Evolutionary conservation across 2,113 vertebrate species (phyloP).

Genomic region (Amphiprion percula): DNA sequence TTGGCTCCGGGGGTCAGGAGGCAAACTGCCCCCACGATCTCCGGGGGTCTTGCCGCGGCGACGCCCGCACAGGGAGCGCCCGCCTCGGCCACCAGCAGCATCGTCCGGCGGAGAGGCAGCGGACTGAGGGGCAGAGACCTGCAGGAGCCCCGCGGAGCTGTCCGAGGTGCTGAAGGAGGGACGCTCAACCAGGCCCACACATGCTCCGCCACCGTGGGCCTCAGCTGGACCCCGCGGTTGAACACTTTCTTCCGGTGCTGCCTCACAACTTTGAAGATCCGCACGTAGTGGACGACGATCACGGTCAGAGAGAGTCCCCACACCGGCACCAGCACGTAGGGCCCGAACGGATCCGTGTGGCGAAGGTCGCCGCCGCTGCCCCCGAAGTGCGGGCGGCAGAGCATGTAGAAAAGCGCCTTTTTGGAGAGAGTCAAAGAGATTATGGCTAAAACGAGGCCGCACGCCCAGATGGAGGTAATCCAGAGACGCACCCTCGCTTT

Average conservation of each 20-base stretch:
- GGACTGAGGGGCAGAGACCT: slow-evolving; percentile 1
- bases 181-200: slow-evolving; percentile 32
- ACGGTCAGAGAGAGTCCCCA: slow-evolving; percentile 66
- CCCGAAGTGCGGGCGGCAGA: slow-evolving; percentile 42
- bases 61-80: not conserved
- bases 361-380: not conserved
- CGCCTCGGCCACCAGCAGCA: slow-evolving; percentile 39
- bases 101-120: not conserved
- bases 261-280: slow-evolving; percentile 72
- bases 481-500: slow-evolving; percentile 60
- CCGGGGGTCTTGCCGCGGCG: slow-evolving; percentile 12
- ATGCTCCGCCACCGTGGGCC: slow-evolving; percentile 30
- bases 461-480: slow-evolving; percentile 67
- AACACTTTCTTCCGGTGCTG: slow-evolving; percentile 73
- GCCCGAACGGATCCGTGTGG: slow-evolving; percentile 60
- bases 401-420: slow-evolving; percentile 58
- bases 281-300: slow-evolving; percentile 72
- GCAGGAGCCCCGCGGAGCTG: not conserved
- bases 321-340: slow-evolving; percentile 72
- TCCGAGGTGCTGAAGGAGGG: not conserved
- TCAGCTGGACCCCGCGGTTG: slow-evolving; percentile 60
- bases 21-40: slow-evolving; percentile 76
- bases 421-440: slow-evolving; percentile 63
- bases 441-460: slow-evolving; percentile 51
- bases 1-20: slow-evolving; percentile 67